Conservation (phyloP, 2,113 vertebrate genomes). For the Phainopepla nitens region DNA sequence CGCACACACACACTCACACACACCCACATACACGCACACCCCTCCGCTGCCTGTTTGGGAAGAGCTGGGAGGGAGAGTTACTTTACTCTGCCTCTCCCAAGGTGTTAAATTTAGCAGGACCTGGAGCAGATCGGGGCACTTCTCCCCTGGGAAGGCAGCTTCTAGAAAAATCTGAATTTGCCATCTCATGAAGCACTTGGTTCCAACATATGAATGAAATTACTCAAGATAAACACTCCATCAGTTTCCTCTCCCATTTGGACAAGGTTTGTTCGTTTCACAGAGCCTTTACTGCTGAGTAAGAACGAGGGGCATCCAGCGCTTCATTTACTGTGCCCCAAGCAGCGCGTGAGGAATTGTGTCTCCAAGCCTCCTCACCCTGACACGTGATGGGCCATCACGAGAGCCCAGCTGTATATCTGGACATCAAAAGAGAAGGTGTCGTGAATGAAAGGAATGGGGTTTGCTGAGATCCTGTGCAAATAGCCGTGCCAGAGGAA, state of each 20-base stretch:
- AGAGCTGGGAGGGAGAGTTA: background rate
- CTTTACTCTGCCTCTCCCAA: background rate
- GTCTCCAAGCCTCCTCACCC: background rate
- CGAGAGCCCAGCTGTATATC: rapidly evolving
- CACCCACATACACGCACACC: background rate
- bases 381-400: rapidly evolving
- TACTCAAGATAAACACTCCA: background rate
- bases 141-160: background rate
- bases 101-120: background rate
- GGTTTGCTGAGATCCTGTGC: background rate
- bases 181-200: background rate
- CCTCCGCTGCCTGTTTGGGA: background rate
- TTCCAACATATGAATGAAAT: background rate
- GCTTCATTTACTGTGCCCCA: rapidly evolving
- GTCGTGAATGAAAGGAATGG: background rate
- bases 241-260: background rate
- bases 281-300: rapidly evolving
- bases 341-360: rapidly evolving
- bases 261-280: rapidly evolving
- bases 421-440: background rate
- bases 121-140: background rate
- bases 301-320: background rate
- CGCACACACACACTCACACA: background rate
- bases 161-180: conserved; percentile 40
- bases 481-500: background rate